Base-by-base conservation (phyloP, 2,888 invertebrate species). In the Julus scandinavius region DNA sequence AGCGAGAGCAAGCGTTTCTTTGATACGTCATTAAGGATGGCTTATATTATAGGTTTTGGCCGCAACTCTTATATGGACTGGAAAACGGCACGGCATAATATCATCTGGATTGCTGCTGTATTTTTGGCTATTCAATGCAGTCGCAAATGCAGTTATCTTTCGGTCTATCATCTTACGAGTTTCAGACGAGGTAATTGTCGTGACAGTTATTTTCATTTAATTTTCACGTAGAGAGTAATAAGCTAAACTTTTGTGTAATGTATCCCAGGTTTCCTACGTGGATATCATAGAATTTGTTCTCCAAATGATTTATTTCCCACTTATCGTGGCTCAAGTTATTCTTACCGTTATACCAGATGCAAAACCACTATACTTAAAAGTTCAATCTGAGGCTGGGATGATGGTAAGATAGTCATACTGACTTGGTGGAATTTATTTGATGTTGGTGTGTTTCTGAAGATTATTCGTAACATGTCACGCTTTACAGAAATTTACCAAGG, bases 31-130 rank as follows among this genome's bases (percentile, higher is more conserved):
- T 72, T 72, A 29, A 72, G 3, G 38, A 72, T 13, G 80, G 11
- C 38, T 40, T 80, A 2, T 80, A 6, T 85, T 45, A 13, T 13
- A 85, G 85, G 45, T 85, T 9, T 45, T 83, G 58, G 15, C 50
- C 4, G 80, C 17, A 6, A 93, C 95, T 9, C 93, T 98, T 89
- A 93, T 97, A 90, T 94, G 95, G 91, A 95, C 96, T 91, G 98
- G 98, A 92, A 95, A 96, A 91, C 95, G 95, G 92, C 95, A 95
- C 93, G 99, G 99, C 29, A 94, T 97, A 91, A 94, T 96, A 91
- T 96, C 97, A 17, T 98, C 99, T 4, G 99, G 98, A 5, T 94
- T 97, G 87, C 93, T 97, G 89, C 98, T 98, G 93, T 93, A 97
- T 90, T 98, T 98, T 93, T 99, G 98, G 98, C 93, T 98, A 40